Conservation (phyloP, 2,113 vertebrate species). For the Pygoscelis adeliae region DNA sequence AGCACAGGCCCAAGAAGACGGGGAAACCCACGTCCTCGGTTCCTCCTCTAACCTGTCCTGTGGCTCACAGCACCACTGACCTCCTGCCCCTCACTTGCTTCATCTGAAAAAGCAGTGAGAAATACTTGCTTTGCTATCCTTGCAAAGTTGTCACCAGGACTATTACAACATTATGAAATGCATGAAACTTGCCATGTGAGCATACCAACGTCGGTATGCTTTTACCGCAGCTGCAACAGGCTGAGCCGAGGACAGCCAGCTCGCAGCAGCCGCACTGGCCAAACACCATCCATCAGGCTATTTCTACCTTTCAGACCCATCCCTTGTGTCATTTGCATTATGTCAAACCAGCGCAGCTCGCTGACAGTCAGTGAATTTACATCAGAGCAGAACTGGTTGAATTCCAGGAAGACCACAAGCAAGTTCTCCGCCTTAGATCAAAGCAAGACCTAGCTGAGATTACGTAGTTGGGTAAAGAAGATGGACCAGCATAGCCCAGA, state of each 20-base stretch:
- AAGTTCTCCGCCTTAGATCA: neutral
- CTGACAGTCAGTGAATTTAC: neutral
- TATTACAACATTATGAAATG: neutral
- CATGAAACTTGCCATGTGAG: neutral
- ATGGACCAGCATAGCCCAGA: neutral
- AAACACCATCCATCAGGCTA: neutral
- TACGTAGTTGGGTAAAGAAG: fast-evolving
- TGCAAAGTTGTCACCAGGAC: neutral
- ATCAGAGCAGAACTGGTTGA: neutral
- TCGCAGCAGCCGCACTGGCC: neutral
- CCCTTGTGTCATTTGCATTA: neutral
- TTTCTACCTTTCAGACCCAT: neutral
- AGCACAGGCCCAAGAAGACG: fast-evolving
- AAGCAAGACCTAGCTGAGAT: neutral
- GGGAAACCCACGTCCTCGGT: fast-evolving
- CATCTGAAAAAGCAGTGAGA: neutral
- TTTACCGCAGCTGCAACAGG: neutral
- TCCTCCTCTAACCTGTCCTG: neutral
- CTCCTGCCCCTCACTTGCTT: neutral
- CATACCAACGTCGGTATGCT: fast-evolving
- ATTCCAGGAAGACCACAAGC: neutral
- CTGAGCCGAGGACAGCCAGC: neutral
- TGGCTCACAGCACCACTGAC: neutral
- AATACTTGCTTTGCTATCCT: neutral
- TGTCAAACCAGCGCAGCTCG: neutral